A percentile compares a stretch with the other conserved stretches of the same genome.
Conservation (phyloP, 1,140 invertebrate genomes). For the Coenobita brevimanus region DNA sequence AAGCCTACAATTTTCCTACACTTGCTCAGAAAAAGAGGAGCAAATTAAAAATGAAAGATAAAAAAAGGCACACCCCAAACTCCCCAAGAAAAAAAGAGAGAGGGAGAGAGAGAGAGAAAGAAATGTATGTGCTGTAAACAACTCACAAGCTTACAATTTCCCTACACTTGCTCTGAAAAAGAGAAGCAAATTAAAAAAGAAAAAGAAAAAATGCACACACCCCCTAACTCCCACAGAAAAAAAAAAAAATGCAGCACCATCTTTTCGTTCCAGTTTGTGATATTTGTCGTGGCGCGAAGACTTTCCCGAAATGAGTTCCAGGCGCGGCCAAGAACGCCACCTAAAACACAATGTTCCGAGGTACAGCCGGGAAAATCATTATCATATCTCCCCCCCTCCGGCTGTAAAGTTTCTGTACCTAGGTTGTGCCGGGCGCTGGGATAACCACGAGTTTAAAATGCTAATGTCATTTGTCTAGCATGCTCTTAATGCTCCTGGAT, state of each 20-base stretch:
- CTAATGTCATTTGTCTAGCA: conserved; percentile 69
- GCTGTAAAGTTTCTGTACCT: conserved; percentile 66
- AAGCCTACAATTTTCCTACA: too few species aligned
- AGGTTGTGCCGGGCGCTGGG: conserved; percentile 62
- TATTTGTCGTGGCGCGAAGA: conserved; percentile 24
- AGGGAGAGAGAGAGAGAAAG: too few species aligned
- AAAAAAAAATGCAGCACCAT: not conserved
- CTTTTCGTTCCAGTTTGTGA: not conserved
- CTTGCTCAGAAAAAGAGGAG: too few species aligned
- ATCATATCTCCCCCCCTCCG: conserved; percentile 57
- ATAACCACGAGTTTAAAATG: conserved; percentile 69
- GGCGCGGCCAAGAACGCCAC: conserved; percentile 48
- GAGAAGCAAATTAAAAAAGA: too few species aligned
- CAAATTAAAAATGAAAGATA: too few species aligned
- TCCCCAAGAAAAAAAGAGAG: too few species aligned
- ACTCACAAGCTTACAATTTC: too few species aligned
- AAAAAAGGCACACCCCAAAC: too few species aligned
- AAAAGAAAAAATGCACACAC: too few species aligned
- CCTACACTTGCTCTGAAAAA: too few species aligned
- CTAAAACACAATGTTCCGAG: conserved; percentile 60
- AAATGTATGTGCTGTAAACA: too few species aligned
- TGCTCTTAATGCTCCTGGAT: conserved; percentile 66
- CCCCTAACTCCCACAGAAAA: too few species aligned
- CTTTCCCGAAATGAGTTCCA: conserved; percentile 47
- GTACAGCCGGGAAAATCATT: conserved; percentile 59